These are phyloP conservation scores for Hedychridium roseum DNA, from an alignment of 2,888 invertebrate genomes.

Conservation along the genomic window DNA sequence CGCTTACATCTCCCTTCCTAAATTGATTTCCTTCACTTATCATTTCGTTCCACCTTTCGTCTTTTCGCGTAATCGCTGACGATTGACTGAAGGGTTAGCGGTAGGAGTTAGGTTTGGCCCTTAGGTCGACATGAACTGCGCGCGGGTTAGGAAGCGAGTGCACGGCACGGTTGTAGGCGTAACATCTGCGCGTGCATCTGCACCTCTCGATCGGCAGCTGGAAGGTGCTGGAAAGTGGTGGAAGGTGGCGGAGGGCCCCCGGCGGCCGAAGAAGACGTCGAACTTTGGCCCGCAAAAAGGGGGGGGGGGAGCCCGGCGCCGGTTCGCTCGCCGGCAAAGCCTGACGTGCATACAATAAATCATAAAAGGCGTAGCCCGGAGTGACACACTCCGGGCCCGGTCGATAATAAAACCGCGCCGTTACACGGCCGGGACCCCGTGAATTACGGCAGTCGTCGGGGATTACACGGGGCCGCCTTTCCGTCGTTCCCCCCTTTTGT, in stretches of 20 bases:
- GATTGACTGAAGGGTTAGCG: too few species aligned
- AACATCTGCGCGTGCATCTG: slow-evolving; percentile 55
- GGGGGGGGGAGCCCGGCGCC: neutral
- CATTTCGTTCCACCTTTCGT: too few species aligned
- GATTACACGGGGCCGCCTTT: too few species aligned
- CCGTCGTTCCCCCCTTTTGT: slow-evolving; percentile 5
- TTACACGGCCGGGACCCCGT: slow-evolving; percentile 2
- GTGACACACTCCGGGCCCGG: slow-evolving; percentile 51
- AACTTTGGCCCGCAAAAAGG: slow-evolving; percentile 19
- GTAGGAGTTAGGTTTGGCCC: too few species aligned
- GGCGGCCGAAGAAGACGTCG: slow-evolving; percentile 35
- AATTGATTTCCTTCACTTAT: too few species aligned
- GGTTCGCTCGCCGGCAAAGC: slow-evolving; percentile 14
- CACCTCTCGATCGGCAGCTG: slow-evolving; percentile 44
- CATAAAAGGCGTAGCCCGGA: slow-evolving; percentile 55
- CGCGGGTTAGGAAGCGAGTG: slow-evolving; percentile 9
- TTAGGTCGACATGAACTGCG: too few species aligned
- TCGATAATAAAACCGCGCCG: slow-evolving; percentile 52
- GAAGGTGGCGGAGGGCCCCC: slow-evolving; percentile 26
- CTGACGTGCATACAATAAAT: slow-evolving; percentile 43
- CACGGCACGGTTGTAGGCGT: slow-evolving; percentile 39
- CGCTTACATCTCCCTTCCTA: too few species aligned
- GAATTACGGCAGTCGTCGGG: too few species aligned
- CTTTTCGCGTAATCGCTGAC: too few species aligned
- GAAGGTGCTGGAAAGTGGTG: slow-evolving; percentile 36